A percentile compares a stretch with the other conserved stretches of the same genome.
Evolutionary conservation across 2,797 vertebrate species (phyloP).

Genomic region (Chelonia mydas): DNA sequence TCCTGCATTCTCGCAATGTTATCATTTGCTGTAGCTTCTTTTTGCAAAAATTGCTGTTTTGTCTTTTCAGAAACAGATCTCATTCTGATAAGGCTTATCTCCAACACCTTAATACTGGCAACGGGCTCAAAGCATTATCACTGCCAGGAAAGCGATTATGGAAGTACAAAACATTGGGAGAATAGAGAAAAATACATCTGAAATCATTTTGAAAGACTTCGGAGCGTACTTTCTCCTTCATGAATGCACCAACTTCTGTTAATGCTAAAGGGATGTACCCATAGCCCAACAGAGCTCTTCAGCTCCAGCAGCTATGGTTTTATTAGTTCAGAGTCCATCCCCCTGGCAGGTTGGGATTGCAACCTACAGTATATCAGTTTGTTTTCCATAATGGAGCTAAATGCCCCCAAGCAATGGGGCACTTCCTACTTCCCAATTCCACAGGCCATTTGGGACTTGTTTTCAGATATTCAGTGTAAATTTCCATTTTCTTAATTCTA

Average conservation of each 20-base stretch:
- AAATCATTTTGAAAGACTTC: not conserved
- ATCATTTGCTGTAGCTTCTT: not conserved
- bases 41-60: not conserved
- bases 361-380: not conserved
- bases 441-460: not conserved
- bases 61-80: not conserved
- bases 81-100: not conserved
- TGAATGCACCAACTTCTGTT: not conserved
- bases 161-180: not conserved
- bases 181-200: not conserved
- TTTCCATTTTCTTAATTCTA: not conserved
- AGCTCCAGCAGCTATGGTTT: not conserved
- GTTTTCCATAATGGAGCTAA: not conserved
- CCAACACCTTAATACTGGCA: not conserved
- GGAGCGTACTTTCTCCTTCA: not conserved
- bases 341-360: not conserved
- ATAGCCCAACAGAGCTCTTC: not conserved
- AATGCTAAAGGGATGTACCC: not conserved
- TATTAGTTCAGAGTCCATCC: not conserved
- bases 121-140: not conserved
- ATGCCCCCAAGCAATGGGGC: not conserved
- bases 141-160: not conserved
- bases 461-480: not conserved
- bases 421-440: rapidly evolving
- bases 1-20: not conserved